Base-by-base conservation (phyloP, 2,113 vertebrate genomes). In the Turdus rufiventris region DNA sequence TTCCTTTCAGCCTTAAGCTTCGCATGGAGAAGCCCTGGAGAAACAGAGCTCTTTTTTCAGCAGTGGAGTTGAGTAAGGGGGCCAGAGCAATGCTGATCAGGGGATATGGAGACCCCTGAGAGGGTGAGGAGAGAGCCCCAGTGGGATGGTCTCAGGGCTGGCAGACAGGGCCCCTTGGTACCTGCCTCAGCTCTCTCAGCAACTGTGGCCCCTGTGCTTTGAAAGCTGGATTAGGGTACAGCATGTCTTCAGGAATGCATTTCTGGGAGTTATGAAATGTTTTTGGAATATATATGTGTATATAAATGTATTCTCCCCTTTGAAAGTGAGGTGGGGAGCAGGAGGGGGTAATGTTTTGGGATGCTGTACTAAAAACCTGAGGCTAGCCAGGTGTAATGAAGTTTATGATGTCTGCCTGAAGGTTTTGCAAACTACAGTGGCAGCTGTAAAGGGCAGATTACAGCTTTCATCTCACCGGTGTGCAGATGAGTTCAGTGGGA, bases 361-460 rank as follows among this genome's bases (percentile, higher is more conserved):
- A 79, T 73, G 54, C 67, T 85, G 11, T 60, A n/a, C 42, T 91
- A 25, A 85, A 87, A 88, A 78, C 78, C 74, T 33, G 53, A 42
- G 71, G 77, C 82, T 85, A 85, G 28, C 45, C 88, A 91, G 63
- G 63, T 96, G 94, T 89, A 82, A 38, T 66, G 43, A 75, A 79
- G 61, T 83, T 88, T 48, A 53, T 62, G 48, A 47, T 75, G 75
- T 56, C n/a, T 85, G 88, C 74, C 45, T 85, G 71, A 82, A 94
- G 82, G 58, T 54, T 75, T 81, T 85, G 50, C 48, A 75, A 25
- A 20, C 31, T 61, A 10, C n/a, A 53, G 54, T 34, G 68, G 45
- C 88, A 93, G 43, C 53, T 51, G 61, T 54, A 48, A 51, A 33
- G 43, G 42, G 42, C 51, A 88, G 85, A 78, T 88, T 34, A 29